Evolutionary conservation across 2,113 vertebrate species (phyloP), one percentile per base, ranked within the genome.

Genomic region (Solea solea): DNA sequence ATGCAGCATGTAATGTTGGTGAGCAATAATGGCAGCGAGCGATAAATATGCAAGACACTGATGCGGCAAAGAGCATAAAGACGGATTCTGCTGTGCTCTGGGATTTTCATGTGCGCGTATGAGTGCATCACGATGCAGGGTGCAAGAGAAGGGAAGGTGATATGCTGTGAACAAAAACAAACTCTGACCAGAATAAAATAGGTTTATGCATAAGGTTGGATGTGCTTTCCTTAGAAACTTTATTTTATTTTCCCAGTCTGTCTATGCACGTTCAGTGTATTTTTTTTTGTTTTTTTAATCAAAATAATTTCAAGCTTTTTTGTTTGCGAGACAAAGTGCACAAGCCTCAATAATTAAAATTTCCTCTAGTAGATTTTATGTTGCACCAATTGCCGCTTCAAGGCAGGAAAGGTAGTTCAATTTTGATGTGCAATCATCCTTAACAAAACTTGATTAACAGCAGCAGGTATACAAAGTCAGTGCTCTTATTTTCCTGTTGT

Each of bases 41-140:
- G 72, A 79, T 74, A 83, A 69, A 83, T 80, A 83, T 66, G 52
- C 53, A 69, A 78, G 13, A 73, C 50, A 53, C 9, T 3, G 28
- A 48, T 51, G 60, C 49, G 64, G 49, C 52, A 28, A 51, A 64
- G 44, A 53, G 45, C 27, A 51, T 34, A 73, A 59, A 78, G 14
- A 65, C 46, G 39, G 49, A 71, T 56, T 64, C 58, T 50, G 64
- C 56, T 5, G 53, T 64, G 72, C 25, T 72, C 16, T 57, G 53
- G 50, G 45, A 39, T 69, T 80, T 74, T 41, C 49, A 53, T 34
- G 34, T 34, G 34, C 5, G 34, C 5, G 34, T 34, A 69, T 56
- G 41, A 39, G 51, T 39, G 59, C 49, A 50, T 49, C n/a, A 4
- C 12, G 40, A 25, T 51, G 27, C 41, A 52, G 27, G 28, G 46